Evolutionary conservation across 1,140 invertebrate species (phyloP).

Genomic region (Heliconius congener): DNA sequence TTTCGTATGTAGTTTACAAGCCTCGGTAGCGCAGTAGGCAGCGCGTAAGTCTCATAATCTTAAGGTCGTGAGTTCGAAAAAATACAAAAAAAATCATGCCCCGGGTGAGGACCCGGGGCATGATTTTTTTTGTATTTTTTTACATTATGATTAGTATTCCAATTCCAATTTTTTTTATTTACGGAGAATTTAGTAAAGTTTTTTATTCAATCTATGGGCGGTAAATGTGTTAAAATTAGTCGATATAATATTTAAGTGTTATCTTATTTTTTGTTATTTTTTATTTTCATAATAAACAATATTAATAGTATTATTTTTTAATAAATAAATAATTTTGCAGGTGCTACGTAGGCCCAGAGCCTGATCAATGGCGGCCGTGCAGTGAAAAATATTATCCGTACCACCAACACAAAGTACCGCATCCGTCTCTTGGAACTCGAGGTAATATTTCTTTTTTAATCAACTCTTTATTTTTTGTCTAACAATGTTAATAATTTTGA

Average conservation of each 20-base stretch:
- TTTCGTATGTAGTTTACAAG: slow-evolving; percentile 40
- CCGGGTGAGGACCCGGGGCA: slow-evolving; percentile 92
- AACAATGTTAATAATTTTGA: too few relatives aligned
- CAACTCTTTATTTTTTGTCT: too few relatives aligned
- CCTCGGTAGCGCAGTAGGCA: slow-evolving; percentile 96
- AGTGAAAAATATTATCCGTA: slow-evolving; percentile 89
- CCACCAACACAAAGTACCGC: slow-evolving; percentile 66
- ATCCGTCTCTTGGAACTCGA: slow-evolving; percentile 84
- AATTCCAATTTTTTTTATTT: neutral
- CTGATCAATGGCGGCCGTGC: slow-evolving; percentile 91
- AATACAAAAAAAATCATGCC: too few relatives aligned
- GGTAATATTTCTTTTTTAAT: slow-evolving; percentile 42
- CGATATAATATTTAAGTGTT: too few relatives aligned
- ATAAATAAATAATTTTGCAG: slow-evolving; percentile 66
- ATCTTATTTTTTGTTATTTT: too few relatives aligned
- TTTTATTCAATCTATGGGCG: too few relatives aligned
- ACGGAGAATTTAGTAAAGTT: too few relatives aligned
- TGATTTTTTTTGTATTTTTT: slow-evolving; percentile 75
- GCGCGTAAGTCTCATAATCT: slow-evolving; percentile 98
- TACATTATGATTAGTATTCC: neutral
- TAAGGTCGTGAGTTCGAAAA: slow-evolving; percentile 98
- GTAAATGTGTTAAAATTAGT: too few relatives aligned
- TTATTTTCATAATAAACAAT: too few relatives aligned
- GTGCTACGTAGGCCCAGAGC: slow-evolving; percentile 88
- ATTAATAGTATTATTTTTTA: slow-evolving; percentile 22